Evolutionary conservation across 2,797 vertebrate species (phyloP).

Genomic region (Crocodylus rhombifer): DNA sequence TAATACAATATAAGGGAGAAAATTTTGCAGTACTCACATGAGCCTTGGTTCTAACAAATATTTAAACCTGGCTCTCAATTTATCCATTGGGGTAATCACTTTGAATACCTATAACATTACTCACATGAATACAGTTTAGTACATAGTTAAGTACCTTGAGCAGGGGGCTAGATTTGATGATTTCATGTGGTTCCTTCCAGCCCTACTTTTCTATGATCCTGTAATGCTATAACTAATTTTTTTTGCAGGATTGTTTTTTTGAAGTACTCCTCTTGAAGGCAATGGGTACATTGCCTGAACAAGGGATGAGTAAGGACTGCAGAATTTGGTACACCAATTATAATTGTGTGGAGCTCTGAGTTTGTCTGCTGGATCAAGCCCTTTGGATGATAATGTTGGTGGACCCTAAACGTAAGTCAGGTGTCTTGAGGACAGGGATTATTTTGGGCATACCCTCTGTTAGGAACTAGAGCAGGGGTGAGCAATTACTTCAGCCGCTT

Average conservation of each 20-base stretch:
- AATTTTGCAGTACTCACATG: not conserved
- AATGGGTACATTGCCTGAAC: not conserved
- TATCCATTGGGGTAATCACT: not conserved
- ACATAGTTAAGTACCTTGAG: not conserved
- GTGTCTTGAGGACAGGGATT: no score
- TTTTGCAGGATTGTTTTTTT: not conserved
- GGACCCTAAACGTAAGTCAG: no score
- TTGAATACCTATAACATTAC: not conserved
- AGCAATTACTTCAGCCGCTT: no score
- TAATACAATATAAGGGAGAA: not conserved
- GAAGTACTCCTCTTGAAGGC: not conserved
- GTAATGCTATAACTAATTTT: no score
- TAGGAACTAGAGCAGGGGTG: no score
- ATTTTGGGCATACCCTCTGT: no score
- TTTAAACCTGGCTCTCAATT: not conserved
- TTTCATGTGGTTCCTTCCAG: no score
- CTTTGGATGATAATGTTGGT: no score
- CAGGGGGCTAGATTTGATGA: no score
- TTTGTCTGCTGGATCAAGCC: no score
- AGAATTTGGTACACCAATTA: not conserved
- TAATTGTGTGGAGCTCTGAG: not conserved
- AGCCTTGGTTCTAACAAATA: not conserved
- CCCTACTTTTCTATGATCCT: no score
- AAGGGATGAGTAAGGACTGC: not conserved
- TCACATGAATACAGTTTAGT: not conserved